Conservation (phyloP, 2,888 invertebrate genomes). For the Hemicrepidius hirtus region DNA sequence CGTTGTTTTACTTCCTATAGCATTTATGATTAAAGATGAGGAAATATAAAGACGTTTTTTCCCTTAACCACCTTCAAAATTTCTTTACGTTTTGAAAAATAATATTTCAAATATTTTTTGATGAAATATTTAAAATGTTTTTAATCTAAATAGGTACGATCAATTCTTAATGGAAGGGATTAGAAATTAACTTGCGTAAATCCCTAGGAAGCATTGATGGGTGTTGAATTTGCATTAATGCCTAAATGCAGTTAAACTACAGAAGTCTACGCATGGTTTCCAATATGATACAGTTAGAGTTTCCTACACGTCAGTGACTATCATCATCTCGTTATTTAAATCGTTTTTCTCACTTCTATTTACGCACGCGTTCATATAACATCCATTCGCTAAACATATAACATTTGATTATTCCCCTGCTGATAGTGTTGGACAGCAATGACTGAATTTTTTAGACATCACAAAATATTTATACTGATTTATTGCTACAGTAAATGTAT, state of each 20-base stretch:
- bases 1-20: conserved; percentile 29
- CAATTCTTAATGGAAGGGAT: too few species aligned
- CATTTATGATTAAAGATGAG: not conserved
- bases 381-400: not conserved
- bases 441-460: too few species aligned
- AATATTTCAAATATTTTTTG: not conserved
- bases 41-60: not conserved
- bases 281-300: not conserved
- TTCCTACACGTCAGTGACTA: conserved; percentile 16
- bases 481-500: too few species aligned
- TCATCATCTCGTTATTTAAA: conserved; percentile 5
- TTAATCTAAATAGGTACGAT: too few species aligned
- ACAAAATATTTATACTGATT: too few species aligned
- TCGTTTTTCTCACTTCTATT: not conserved
- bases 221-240: not conserved
- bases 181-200: not conserved
- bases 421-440: not conserved
- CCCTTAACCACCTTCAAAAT: not conserved
- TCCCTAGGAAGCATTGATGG: not conserved
- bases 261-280: conserved; percentile 25
- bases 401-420: conserved; percentile 10
- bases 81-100: not conserved
- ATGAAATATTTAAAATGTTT: not conserved
- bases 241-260: not conserved
- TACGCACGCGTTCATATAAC: not conserved